Evolutionary conservation across 2,113 vertebrate genomes (phyloP).

Genomic region (Laterallus jamaicensis): DNA sequence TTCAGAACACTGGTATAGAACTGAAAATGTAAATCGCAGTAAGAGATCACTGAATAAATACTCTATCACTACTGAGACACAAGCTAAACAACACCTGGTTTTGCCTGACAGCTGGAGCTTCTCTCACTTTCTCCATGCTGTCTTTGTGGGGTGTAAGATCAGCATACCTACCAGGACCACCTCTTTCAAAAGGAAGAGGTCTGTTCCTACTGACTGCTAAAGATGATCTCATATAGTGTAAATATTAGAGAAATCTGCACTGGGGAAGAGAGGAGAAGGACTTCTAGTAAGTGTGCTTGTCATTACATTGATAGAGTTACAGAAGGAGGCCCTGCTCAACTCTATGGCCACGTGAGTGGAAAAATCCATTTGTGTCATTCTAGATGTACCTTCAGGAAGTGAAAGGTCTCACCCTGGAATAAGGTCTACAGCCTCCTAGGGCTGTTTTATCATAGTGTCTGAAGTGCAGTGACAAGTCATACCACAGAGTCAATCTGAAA

Average conservation of each 20-base stretch:
- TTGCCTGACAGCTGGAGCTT: neutral
- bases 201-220: neutral
- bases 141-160: neutral
- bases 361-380: neutral
- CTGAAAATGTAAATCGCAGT: neutral
- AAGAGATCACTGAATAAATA: neutral
- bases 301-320: neutral
- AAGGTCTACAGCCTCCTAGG: neutral
- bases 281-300: neutral
- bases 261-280: neutral
- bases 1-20: neutral
- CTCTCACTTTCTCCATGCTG: neutral
- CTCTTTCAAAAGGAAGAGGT: neutral
- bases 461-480: neutral
- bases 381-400: neutral
- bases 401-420: neutral
- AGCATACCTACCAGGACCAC: accelerated
- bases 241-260: neutral
- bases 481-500: neutral
- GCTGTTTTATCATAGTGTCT: neutral
- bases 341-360: neutral
- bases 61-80: neutral
- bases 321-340: neutral
- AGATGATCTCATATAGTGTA: neutral
- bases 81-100: neutral